These are phyloP conservation scores for Lapara coniferarum DNA, from an alignment of 2,888 invertebrate genomes.

Conservation along the genomic window DNA sequence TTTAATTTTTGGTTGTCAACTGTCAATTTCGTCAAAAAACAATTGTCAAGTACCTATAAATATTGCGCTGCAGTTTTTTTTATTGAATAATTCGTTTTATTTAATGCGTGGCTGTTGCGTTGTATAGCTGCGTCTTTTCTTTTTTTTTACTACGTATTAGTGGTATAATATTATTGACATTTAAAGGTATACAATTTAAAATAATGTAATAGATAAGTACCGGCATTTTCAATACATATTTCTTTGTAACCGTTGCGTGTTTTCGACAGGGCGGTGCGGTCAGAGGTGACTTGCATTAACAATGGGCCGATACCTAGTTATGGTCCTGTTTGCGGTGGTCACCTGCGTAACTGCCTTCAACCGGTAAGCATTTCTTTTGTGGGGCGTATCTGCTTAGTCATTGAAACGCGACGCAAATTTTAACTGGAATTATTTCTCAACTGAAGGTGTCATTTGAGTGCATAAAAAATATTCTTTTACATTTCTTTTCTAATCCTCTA, in stretches of 20 bases:
- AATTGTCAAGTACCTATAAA: too few relatives aligned
- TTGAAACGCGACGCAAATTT: neutral
- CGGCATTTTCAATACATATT: neutral
- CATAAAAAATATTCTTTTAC: neutral
- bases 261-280: conserved; percentile 8
- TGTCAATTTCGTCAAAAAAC: too few relatives aligned
- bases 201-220: neutral
- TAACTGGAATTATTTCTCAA: neutral
- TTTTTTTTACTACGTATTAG: neutral
- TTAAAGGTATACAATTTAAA: neutral
- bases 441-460: neutral
- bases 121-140: neutral
- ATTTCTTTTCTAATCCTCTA: neutral
- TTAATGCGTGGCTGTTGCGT: neutral
- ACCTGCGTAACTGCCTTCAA: conserved; percentile 57
- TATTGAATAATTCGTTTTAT: neutral
- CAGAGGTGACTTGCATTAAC: conserved; percentile 53
- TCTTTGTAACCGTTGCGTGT: neutral
- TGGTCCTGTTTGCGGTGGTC: conserved; percentile 57
- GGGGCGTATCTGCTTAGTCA: neutral
- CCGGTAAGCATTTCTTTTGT: conserved; percentile 50
- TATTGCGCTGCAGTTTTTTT: neutral
- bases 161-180: neutral
- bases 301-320: conserved; percentile 57
- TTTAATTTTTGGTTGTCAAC: too few relatives aligned